A percentile compares a stretch with the other conserved stretches of the same genome.
Evolutionary conservation across 2,113 vertebrate species (phyloP).

Genomic region (Sinocyclocheilus anophthalmus): DNA sequence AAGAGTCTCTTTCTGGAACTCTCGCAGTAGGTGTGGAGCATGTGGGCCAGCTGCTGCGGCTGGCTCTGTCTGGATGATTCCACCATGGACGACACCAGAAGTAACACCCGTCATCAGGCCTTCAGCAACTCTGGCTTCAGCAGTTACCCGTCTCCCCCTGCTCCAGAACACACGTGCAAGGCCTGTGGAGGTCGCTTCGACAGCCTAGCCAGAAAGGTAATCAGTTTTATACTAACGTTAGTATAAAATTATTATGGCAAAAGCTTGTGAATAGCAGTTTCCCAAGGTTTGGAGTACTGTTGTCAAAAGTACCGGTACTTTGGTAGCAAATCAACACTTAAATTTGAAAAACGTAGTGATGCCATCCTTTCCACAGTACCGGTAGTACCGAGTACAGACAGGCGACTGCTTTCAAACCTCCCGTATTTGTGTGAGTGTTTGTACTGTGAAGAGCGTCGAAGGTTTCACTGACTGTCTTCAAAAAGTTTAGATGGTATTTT

Average conservation of each 20-base stretch:
- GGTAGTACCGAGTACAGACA: too few relatives aligned
- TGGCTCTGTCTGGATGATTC: slow-evolving; percentile 89
- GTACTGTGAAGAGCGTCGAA: too few relatives aligned
- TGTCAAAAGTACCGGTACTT: too few relatives aligned
- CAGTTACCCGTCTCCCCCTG: slow-evolving; percentile 80
- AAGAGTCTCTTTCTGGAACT: neutral
- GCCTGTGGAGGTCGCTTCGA: slow-evolving; percentile 80
- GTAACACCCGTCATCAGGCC: slow-evolving; percentile 70
- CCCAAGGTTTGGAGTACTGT: neutral
- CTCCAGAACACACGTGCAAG: slow-evolving; percentile 79
- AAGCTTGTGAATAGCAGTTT: neutral
- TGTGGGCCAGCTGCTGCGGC: slow-evolving; percentile 93
- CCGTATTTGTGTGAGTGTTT: too few relatives aligned
- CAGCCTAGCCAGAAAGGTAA: slow-evolving; percentile 81
- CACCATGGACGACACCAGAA: slow-evolving; percentile 67
- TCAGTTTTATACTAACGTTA: neutral
- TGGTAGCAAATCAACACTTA: too few relatives aligned
- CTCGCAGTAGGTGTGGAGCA: slow-evolving; percentile 61
- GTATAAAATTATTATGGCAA: neutral
- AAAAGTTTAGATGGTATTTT: too few relatives aligned
- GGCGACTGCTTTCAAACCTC: too few relatives aligned
- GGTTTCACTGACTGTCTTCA: too few relatives aligned
- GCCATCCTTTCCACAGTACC: too few relatives aligned
- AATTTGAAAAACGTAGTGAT: too few relatives aligned
- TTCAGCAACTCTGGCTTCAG: slow-evolving; percentile 89